These are phyloP conservation scores for Pheosia tremula DNA, from an alignment of 2,888 invertebrate species.

Conservation along the genomic window DNA sequence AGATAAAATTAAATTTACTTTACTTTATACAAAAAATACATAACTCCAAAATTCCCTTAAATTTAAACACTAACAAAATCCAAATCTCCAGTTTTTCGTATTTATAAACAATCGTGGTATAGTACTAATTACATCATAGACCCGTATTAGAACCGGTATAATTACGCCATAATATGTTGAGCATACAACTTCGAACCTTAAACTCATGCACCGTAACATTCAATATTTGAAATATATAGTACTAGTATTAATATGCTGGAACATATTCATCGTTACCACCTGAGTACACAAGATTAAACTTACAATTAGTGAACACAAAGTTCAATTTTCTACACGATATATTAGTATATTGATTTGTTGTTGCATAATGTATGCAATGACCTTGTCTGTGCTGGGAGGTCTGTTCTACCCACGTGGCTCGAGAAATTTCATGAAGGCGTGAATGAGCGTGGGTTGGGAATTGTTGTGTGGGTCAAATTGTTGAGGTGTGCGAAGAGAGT, in stretches of 20 bases:
- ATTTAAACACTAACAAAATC: background rate
- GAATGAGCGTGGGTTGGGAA: background rate
- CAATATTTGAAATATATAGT: background rate
- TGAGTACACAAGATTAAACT: background rate
- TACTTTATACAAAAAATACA: too few species aligned
- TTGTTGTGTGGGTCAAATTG: conserved; percentile 6
- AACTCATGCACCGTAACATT: background rate
- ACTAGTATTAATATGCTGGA: background rate
- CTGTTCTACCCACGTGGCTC: conserved; percentile 3
- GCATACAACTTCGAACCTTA: background rate
- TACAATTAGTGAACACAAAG: background rate
- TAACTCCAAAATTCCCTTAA: too few species aligned
- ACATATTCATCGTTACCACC: background rate
- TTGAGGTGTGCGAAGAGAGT: background rate
- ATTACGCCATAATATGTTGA: background rate
- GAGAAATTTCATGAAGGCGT: conserved; percentile 6
- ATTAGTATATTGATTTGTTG: background rate
- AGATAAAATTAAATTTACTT: too few species aligned
- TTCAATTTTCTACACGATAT: background rate
- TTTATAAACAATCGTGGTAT: background rate
- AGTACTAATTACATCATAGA: background rate
- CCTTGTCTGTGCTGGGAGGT: background rate
- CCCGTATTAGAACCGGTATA: background rate
- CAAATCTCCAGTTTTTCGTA: background rate
- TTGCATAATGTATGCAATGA: background rate